These are phyloP conservation scores for Columba guinea DNA, from an alignment of 2,797 vertebrate genomes.

Conservation along the genomic window DNA sequence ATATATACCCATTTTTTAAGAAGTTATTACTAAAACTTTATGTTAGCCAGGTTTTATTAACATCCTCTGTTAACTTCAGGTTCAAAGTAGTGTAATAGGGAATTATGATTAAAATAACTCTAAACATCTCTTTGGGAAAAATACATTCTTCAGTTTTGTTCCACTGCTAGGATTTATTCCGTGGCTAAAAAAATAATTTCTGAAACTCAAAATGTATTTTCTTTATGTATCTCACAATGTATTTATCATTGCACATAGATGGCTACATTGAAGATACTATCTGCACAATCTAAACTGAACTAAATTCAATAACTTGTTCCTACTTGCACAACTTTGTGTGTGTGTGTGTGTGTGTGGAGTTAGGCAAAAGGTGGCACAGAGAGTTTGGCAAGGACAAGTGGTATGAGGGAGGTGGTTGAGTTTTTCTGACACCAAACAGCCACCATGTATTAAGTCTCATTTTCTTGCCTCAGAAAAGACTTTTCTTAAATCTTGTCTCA, in stretches of 20 bases:
- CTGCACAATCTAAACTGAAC: neutral
- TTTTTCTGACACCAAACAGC: neutral
- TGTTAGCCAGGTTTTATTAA: neutral
- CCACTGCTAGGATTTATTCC: neutral
- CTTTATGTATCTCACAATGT: neutral
- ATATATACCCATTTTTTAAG: neutral
- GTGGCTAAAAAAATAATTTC: neutral
- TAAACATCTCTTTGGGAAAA: neutral
- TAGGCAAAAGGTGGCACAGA: neutral
- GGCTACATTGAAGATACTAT: neutral
- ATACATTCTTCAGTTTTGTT: neutral
- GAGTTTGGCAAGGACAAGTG: neutral
- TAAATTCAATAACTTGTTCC: neutral
- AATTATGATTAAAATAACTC: neutral
- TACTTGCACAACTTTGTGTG: neutral
- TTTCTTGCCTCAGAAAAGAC: neutral
- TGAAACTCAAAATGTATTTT: neutral
- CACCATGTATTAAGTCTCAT: neutral
- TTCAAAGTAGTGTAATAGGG: neutral
- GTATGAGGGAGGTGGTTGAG: neutral
- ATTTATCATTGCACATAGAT: neutral
- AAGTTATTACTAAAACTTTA: neutral
- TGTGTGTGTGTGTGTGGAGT: neutral
- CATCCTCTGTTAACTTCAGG: neutral
- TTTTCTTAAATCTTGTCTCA: neutral